Conservation (phyloP, 2,113 vertebrate species). For the Brachyhypopomus gauderio region DNA sequence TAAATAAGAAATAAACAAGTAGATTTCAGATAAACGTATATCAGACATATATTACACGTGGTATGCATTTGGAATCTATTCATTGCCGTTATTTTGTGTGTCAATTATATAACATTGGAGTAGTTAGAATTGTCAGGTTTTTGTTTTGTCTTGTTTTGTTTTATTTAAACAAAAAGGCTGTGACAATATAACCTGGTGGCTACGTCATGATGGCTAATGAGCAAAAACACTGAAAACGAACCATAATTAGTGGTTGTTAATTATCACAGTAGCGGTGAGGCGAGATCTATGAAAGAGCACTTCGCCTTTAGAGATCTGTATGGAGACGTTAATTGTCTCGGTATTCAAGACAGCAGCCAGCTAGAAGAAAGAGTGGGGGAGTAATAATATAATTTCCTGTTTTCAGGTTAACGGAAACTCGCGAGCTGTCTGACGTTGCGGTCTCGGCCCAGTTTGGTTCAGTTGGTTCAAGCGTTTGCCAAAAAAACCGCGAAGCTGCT, state of each 20-base stretch:
- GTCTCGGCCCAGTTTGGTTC: slow-evolving; percentile 39
- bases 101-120: not conserved
- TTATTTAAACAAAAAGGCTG: not conserved
- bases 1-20: not conserved
- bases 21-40: not conserved
- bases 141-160: no score
- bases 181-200: not conserved
- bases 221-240: not conserved
- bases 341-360: not conserved
- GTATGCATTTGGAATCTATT: not conserved
- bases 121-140: no score
- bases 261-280: not conserved
- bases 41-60: not conserved
- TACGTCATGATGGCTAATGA: not conserved
- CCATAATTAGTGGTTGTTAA: not conserved
- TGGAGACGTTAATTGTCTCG: not conserved
- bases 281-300: not conserved
- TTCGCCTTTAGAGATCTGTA: no score
- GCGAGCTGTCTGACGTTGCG: slow-evolving; percentile 60
- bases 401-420: slow-evolving; percentile 72
- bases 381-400: slow-evolving; percentile 59
- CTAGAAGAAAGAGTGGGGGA: not conserved
- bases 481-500: slow-evolving; percentile 88
- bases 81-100: not conserved
- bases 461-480: slow-evolving; percentile 59